Conservation (phyloP, 2,888 invertebrate genomes). For the Pseudococcus jackbeardsleyi region DNA sequence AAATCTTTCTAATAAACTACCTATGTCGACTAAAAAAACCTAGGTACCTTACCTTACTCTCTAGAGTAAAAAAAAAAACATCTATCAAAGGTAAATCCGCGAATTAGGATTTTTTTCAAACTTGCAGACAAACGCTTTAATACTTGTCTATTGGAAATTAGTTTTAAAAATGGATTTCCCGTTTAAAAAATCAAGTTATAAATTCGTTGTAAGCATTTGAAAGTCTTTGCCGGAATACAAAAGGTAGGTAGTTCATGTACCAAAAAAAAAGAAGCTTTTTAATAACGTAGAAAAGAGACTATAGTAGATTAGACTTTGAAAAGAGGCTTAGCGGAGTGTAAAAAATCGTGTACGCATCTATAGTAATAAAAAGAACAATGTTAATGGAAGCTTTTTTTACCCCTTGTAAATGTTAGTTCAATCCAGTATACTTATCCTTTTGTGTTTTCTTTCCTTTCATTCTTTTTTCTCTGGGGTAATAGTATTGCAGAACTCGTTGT, state of each 20-base stretch:
- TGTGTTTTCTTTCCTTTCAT: not conserved
- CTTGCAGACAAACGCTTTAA: too few relatives aligned
- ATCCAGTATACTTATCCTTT: slow-evolving; percentile 1
- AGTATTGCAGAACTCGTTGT: slow-evolving; percentile 3
- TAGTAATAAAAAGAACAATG: slow-evolving; percentile 50
- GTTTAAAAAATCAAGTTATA: slow-evolving; percentile 25
- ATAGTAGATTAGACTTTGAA: slow-evolving; percentile 49
- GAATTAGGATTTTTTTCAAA: too few relatives aligned
- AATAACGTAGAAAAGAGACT: slow-evolving; percentile 23
- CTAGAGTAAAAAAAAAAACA: not conserved
- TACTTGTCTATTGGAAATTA: slow-evolving; percentile 16
- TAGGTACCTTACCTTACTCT: too few relatives aligned
- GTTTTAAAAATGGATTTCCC: slow-evolving; percentile 6
- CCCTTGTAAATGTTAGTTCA: slow-evolving; percentile 53
- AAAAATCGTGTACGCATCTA: slow-evolving; percentile 50
- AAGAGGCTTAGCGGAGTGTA: slow-evolving; percentile 44
- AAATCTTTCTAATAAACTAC: too few relatives aligned
- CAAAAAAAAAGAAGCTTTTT: slow-evolving; percentile 25
- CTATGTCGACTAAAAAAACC: too few relatives aligned
- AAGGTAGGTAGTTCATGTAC: not conserved
- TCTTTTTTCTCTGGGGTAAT: not conserved
- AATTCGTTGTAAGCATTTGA: slow-evolving; percentile 1
- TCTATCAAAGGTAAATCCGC: too few relatives aligned
- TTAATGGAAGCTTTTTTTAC: slow-evolving; percentile 45
- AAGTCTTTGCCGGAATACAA: slow-evolving; percentile 26